These are phyloP conservation scores for Sphinx pinastri DNA, from an alignment of 2,888 invertebrate species.

Conservation along the genomic window DNA sequence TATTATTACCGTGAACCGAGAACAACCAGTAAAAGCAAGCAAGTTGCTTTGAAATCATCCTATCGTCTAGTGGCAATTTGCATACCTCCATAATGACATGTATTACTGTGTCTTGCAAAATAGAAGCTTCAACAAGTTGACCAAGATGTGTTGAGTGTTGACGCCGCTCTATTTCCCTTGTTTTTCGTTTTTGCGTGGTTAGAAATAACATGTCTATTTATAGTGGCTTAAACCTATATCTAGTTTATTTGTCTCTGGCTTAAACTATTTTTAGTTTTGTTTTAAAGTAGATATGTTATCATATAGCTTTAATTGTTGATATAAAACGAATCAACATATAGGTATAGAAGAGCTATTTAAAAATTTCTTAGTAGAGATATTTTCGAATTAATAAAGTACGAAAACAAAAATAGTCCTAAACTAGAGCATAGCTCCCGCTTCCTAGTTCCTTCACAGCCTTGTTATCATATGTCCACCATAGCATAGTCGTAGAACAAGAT, in stretches of 20 bases:
- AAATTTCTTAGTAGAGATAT: no score
- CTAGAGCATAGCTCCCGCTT: background rate
- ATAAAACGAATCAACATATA: no score
- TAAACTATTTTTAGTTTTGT: background rate
- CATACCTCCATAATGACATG: background rate
- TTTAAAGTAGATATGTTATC: background rate
- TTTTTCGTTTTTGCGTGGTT: background rate
- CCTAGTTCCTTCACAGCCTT: background rate
- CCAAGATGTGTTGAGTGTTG: constrained; percentile 20
- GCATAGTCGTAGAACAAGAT: background rate
- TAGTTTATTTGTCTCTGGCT: no score
- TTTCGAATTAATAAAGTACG: no score
- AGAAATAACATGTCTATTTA: background rate
- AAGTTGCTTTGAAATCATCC: background rate
- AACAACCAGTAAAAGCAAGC: background rate
- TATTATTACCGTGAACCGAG: background rate
- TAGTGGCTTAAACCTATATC: background rate
- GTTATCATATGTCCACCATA: background rate
- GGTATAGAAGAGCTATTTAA: no score
- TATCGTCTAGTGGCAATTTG: background rate
- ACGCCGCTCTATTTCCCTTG: background rate
- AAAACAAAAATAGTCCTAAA: no score
- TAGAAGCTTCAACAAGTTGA: background rate
- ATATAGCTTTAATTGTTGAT: no score
- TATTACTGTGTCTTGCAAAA: constrained; percentile 7